Evolutionary conservation across 2,888 invertebrate genomes (phyloP).

Genomic region (Chrysolina americana): DNA sequence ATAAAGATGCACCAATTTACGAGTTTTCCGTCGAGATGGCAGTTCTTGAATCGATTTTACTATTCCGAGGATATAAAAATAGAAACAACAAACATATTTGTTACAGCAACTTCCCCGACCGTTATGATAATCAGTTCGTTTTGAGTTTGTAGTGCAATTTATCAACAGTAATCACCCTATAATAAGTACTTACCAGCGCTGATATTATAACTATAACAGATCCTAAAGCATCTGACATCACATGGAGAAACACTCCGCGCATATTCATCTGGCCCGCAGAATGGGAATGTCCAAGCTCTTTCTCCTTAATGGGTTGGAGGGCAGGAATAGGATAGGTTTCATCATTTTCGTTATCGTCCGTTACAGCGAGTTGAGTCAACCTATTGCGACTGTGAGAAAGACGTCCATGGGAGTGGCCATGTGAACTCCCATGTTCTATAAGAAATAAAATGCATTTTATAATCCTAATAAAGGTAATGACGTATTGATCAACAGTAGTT

Average conservation of each 20-base stretch:
- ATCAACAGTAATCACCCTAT: neutral
- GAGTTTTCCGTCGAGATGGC: too few relatives aligned
- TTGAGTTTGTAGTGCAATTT: too few relatives aligned
- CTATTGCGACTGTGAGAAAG: conserved; percentile 74
- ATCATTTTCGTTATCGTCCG: conserved; percentile 83
- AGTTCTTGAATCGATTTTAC: too few relatives aligned
- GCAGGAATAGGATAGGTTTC: conserved; percentile 73
- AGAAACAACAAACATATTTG: too few relatives aligned
- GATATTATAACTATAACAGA: conserved; percentile 93
- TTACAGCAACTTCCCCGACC: too few relatives aligned
- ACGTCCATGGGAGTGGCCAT: conserved; percentile 78
- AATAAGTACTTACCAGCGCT: conserved; percentile 70
- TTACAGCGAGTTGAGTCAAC: conserved; percentile 75
- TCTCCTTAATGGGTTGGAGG: conserved; percentile 62
- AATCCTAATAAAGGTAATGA: too few relatives aligned
- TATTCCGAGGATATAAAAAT: too few relatives aligned
- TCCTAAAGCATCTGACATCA: conserved; percentile 97
- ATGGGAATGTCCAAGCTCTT: conserved; percentile 68
- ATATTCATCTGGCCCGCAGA: conserved; percentile 94
- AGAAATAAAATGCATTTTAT: conserved; percentile 30
- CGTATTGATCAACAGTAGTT: too few relatives aligned
- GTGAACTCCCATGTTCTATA: conserved; percentile 79
- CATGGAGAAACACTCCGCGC: conserved; percentile 99
- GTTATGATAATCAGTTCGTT: too few relatives aligned
- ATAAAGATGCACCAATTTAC: too few relatives aligned